These are phyloP conservation scores for Chaetodon auriga DNA, from an alignment of 2,113 vertebrate species.

Conservation along the genomic window DNA sequence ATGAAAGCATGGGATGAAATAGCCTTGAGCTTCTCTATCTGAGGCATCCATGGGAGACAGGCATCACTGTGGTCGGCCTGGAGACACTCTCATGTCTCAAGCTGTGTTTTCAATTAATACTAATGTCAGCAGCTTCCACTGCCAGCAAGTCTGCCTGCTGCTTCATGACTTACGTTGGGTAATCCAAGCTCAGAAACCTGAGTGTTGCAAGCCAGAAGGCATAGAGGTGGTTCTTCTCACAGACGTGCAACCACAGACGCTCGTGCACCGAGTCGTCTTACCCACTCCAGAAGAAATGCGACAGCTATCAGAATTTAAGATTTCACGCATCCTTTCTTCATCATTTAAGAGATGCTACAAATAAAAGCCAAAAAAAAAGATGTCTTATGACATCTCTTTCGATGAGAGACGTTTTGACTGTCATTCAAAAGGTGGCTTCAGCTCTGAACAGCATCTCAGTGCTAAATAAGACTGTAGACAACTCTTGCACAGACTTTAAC, in stretches of 20 bases:
- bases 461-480: constrained; percentile 10
- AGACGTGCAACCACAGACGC: constrained; percentile 10
- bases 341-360: background rate
- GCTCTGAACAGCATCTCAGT: background rate
- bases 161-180: constrained; percentile 28
- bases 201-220: constrained; percentile 14
- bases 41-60: constrained; percentile 38
- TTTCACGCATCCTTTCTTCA: background rate
- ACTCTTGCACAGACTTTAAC: background rate
- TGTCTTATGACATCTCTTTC: too few relatives aligned
- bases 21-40: constrained; percentile 19
- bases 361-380: background rate
- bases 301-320: background rate
- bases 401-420: background rate
- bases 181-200: constrained; percentile 38
- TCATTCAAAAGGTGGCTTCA: background rate
- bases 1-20: constrained; percentile 27
- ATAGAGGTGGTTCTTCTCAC: background rate
- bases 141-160: constrained; percentile 59
- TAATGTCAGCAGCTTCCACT: constrained; percentile 59
- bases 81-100: constrained; percentile 38
- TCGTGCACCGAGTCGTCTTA: background rate
- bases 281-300: background rate
- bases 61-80: constrained; percentile 34
- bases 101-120: constrained; percentile 73